These are phyloP conservation scores for Chaenogobius annularis DNA, from an alignment of 2,113 vertebrate species.

Conservation along the genomic window DNA sequence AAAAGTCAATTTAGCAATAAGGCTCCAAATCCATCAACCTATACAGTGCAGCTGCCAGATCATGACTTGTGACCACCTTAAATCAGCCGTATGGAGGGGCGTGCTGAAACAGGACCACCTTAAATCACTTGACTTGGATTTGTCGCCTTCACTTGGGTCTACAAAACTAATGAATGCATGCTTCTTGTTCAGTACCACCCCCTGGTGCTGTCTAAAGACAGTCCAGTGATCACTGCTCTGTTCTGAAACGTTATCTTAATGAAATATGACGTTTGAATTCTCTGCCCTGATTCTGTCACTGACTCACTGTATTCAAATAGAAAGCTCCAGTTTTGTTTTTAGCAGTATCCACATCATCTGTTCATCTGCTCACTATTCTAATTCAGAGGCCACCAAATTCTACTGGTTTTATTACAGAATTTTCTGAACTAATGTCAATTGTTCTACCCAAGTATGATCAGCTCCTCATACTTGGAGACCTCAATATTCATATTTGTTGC, in stretches of 20 bases:
- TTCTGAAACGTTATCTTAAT: neutral
- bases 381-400: too few species aligned
- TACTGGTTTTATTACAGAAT: too few species aligned
- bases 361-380: too few species aligned
- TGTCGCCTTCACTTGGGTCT: neutral
- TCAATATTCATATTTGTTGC: too few species aligned
- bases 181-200: neutral
- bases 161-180: neutral
- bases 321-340: neutral
- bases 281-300: conserved; percentile 1
- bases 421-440: too few species aligned
- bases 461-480: too few species aligned
- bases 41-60: neutral
- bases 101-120: too few species aligned
- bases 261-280: neutral
- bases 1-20: neutral
- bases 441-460: too few species aligned
- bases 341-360: too few species aligned
- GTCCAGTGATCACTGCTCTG: neutral
- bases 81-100: neutral
- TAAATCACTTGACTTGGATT: neutral
- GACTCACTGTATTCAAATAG: neutral
- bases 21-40: neutral
- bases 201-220: neutral
- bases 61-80: neutral